Evolutionary conservation across 2,797 vertebrate species (phyloP), one percentile per base, ranked within the genome.

Genomic region (Halcyon leucocephala): DNA sequence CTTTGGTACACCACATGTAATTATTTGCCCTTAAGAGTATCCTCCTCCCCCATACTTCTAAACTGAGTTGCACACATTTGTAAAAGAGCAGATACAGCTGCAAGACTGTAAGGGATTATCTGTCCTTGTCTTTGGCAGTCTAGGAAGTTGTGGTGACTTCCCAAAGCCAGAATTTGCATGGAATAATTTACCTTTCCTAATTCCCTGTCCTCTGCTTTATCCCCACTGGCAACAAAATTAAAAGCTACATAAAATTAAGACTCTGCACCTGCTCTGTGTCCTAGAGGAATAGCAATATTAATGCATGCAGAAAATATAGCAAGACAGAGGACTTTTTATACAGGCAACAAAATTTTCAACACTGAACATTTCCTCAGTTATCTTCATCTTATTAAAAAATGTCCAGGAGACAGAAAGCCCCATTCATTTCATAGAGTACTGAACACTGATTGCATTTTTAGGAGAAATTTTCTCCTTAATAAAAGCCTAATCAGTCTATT

Each of bases 231-330:
- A 96, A 78, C 46, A 91, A 81, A 91, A 95, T 94, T 57, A 88
- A 93, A 95, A 91, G 65, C 69, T 69, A 86, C 61, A 64, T 92
- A 82, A 81, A 88, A 93, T 93, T 87, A 97, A 90, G 87, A 74
- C 79, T 82, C 74, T 91, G 87, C 95, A 97, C 92, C 96, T 96
- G 95, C 84, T 92, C 52, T 67, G 52, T 71, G 90, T 94, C 95
- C 87, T 95, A 66, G 54, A 94, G 87, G 85, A 96, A 76, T 8
- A 90, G 44, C 69, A 76, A 7, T 90, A 92, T 88, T 89, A 93
- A 86, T 55, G 46, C 71, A 89, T 17, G 29, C 33, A 93, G 76
- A 93, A 93, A 92, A 71, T 73, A 85, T 2, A 22, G 58, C 48
- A 86, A 91, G 72, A 96, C 87, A 97, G 84, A 90, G 54, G 58